A percentile compares a stretch with the other conserved stretches of the same genome.
Conservation (phyloP, 92 coral and sea anemone species). For the Scolanthus callimorphus region DNA sequence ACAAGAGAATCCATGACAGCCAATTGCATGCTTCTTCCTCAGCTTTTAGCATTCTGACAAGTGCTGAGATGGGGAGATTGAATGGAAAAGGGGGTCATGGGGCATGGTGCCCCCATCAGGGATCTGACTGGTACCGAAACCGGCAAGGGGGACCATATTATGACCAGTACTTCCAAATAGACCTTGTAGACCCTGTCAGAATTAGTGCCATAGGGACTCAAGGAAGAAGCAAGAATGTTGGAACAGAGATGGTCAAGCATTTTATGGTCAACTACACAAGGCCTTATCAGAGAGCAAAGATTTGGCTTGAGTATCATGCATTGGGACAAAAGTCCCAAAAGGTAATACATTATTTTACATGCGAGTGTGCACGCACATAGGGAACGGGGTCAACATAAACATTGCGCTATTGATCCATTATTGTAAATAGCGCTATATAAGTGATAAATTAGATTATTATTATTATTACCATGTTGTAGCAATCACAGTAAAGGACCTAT, state of each 20-base stretch:
- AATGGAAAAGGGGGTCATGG: conserved; percentile 24
- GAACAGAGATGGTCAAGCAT: conserved; percentile 32
- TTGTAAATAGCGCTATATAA: too few species aligned
- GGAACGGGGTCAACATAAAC: too few species aligned
- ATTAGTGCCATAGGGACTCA: conserved; percentile 61
- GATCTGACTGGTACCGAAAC: neutral
- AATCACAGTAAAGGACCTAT: too few species aligned
- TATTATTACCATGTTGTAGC: too few species aligned
- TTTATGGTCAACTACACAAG: conserved; percentile 43
- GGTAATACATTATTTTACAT: too few species aligned
- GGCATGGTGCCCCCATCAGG: conserved; percentile 82
- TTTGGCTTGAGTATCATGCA: conserved; percentile 8
- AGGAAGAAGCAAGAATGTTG: conserved; percentile 45
- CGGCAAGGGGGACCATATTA: conserved; percentile 30
- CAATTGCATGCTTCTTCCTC: conserved; percentile 54
- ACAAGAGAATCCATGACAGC: conserved; percentile 57
- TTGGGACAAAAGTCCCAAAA: conserved; percentile 5
- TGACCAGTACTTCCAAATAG: conserved; percentile 52
- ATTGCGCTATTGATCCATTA: too few species aligned
- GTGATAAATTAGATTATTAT: too few species aligned
- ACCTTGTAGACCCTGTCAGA: conserved; percentile 27
- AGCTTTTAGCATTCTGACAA: neutral
- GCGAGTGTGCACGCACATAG: too few species aligned
- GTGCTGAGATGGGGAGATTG: conserved; percentile 51
- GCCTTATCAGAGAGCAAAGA: neutral